Evolutionary conservation across 1,140 invertebrate genomes (phyloP), one percentile per base, ranked within the genome.

Genomic region (Danaus melanippus): DNA sequence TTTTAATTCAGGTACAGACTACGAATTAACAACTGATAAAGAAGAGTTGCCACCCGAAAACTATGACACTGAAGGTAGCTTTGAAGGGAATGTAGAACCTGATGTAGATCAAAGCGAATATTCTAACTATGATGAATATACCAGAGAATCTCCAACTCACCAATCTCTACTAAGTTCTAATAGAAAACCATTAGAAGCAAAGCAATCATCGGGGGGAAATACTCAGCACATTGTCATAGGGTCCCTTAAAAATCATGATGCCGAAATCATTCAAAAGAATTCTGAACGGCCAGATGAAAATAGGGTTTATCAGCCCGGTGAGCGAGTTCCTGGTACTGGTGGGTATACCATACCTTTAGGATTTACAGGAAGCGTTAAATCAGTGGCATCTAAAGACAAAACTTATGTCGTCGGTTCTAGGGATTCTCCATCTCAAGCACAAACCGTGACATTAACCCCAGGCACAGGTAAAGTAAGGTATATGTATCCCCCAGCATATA

Each of bases 301-400:
- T 12, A 88, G 87, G 68, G 64, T 91, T 32, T 86, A 92, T 46
- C 88, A 92, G 74, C 88, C 91, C 1, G 91, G 91, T 12, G 87
- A 92, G 63, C 71, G 84, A 10, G 77, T 93, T 41, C 90, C 90
- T 0, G 90, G 90, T 1, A 89, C 88, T 12, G 86, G 89, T 10
- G 92, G 91, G 2, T 92, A 90, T 54, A 89, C 88, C 11, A 91
- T 93, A 55, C 92, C 92, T 1, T 58, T 86, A 17, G 91, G 91
- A n/a, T 92, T 92, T 63, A 87, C 92, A 54, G 91, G 90, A 0
- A 90, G 89, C 76, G 88, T 93, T 2, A 88, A 87, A 58, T 90
- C 92, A 2, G 84, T 90, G 8, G 87, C 90, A 1, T 88, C 87
- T 8, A 90, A 90, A 42, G 86, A 88, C 11, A 89, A 89, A 46